A percentile compares a stretch with the other conserved stretches of the same genome.
Evolutionary conservation across 2,888 invertebrate genomes (phyloP).

Genomic region (Agriopis aurantiaria): DNA sequence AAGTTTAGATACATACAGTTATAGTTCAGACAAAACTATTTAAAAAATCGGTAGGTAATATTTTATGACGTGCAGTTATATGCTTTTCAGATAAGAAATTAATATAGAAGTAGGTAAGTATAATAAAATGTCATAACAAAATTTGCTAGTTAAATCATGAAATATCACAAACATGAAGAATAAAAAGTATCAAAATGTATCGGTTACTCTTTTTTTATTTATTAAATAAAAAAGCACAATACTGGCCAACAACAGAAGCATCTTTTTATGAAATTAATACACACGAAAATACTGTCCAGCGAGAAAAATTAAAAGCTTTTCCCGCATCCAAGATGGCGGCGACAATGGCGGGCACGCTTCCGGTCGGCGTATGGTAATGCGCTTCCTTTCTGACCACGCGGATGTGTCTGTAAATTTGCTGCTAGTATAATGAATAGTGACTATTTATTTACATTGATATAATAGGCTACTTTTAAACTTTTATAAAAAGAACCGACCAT

Average conservation of each 20-base stretch:
- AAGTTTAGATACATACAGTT: too few species aligned
- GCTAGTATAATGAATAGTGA: constrained; percentile 24
- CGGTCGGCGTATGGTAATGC: constrained; percentile 73
- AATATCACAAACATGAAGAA: too few species aligned
- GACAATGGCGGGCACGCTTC: constrained; percentile 75
- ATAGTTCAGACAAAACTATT: too few species aligned
- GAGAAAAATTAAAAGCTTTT: constrained; percentile 24
- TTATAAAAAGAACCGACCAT: too few species aligned
- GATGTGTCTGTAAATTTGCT: constrained; percentile 28
- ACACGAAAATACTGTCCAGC: constrained; percentile 6
- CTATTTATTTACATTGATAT: background rate
- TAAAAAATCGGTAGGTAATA: too few species aligned
- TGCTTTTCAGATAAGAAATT: too few species aligned
- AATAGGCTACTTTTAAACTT: too few species aligned
- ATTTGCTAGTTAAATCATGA: too few species aligned
- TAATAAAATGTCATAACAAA: too few species aligned
- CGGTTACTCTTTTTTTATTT: too few species aligned
- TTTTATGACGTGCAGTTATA: too few species aligned
- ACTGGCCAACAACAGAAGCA: background rate
- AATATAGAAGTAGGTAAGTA: too few species aligned
- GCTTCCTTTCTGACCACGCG: constrained; percentile 61
- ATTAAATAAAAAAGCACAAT: background rate
- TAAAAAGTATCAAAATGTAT: background rate
- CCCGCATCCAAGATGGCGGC: constrained; percentile 68
- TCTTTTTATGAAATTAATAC: background rate